These are phyloP conservation scores for Brachionus plicatilis DNA, from an alignment of 1,140 invertebrate species.

Conservation along the genomic window DNA sequence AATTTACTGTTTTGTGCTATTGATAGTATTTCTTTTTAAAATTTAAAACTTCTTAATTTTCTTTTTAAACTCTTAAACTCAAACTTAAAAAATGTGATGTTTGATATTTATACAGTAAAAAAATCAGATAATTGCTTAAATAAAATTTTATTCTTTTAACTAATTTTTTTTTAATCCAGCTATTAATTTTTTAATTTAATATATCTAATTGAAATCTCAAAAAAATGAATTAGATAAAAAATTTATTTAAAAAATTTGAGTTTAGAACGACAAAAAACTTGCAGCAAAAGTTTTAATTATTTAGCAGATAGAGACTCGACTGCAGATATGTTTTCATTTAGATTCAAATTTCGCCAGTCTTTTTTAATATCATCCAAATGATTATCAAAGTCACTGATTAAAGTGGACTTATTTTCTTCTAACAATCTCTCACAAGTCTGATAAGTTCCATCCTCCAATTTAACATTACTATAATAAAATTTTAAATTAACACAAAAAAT, in stretches of 20 bases:
- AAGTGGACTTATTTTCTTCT: background rate
- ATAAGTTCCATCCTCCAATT: background rate
- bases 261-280: background rate
- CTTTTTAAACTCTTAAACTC: too few species aligned
- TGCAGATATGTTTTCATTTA: background rate
- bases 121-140: too few species aligned
- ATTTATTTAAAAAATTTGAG: background rate
- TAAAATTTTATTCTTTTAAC: too few species aligned
- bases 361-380: constrained; percentile 19
- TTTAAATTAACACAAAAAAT: background rate
- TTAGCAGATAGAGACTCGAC: background rate
- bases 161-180: too few species aligned
- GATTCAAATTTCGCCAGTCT: constrained; percentile 7
- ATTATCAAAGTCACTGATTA: constrained; percentile 25
- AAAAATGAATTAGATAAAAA: background rate
- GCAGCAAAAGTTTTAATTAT: background rate
- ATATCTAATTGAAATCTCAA: background rate
- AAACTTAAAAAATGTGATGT: too few species aligned
- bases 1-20: too few species aligned
- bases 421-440: background rate
- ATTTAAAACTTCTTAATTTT: too few species aligned
- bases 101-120: too few species aligned
- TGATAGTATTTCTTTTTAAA: too few species aligned
- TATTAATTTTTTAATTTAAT: too few species aligned
- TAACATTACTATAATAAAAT: background rate